Percentiles rank a stretch among this genome's conserved stretches.
These are phyloP conservation scores for Diplolepis rosae DNA, from an alignment of 2,888 invertebrate species.

Conservation along the genomic window DNA sequence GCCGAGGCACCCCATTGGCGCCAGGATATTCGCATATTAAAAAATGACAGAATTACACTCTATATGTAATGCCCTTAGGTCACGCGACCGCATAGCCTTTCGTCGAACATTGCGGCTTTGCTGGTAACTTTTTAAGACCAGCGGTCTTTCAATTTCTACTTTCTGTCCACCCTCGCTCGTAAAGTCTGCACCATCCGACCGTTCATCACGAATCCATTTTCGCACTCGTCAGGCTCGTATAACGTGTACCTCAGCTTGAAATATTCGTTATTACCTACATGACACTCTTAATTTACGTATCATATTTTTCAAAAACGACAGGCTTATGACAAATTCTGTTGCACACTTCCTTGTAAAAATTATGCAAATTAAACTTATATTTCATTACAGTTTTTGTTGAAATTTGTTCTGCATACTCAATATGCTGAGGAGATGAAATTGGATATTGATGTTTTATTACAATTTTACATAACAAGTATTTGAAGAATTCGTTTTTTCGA, in stretches of 20 bases:
- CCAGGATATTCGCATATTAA: conserved; percentile 35
- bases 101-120: neutral
- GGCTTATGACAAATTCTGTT: neutral
- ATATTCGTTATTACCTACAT: conserved; percentile 16
- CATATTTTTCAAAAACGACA: conserved; percentile 17
- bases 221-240: conserved; percentile 25
- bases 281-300: neutral
- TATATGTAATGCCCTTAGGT: conserved; percentile 51
- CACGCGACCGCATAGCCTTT: conserved; percentile 51
- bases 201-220: conserved; percentile 21
- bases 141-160: conserved; percentile 27
- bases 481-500: conserved; percentile 1
- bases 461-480: neutral
- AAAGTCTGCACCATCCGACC: conserved; percentile 15
- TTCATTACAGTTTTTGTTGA: no score
- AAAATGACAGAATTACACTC: conserved; percentile 60
- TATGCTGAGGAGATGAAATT: neutral
- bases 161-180: conserved; percentile 30
- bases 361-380: no score
- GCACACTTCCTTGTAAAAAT: neutral
- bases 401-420: no score
- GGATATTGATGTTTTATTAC: neutral
- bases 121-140: conserved; percentile 23
- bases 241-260: conserved; percentile 19
- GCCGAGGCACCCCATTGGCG: conserved; percentile 23